These are phyloP conservation scores for Paratilapia polleni DNA, from an alignment of 2,113 vertebrate species.

Conservation along the genomic window DNA sequence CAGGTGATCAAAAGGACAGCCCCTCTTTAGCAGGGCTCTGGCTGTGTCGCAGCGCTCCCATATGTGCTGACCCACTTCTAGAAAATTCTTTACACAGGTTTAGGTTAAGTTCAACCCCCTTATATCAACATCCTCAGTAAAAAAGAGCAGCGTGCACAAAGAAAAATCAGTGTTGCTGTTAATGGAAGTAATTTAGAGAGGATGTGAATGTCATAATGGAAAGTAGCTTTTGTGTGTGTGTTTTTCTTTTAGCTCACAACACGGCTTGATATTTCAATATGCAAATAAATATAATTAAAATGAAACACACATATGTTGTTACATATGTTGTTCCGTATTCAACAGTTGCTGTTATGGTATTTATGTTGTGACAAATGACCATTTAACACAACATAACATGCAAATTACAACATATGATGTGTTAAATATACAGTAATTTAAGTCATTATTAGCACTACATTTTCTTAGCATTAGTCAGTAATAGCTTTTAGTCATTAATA, in stretches of 20 bases:
- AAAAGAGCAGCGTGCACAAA: background rate
- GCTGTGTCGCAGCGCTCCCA: constrained; percentile 34
- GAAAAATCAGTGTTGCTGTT: background rate
- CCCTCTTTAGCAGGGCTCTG: constrained; percentile 6
- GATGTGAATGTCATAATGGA: constrained; percentile 4
- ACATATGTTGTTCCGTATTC: no score
- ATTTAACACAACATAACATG: background rate
- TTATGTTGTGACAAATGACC: background rate
- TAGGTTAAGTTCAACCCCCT: background rate
- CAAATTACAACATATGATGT: background rate
- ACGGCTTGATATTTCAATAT: constrained; percentile 11
- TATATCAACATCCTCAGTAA: background rate
- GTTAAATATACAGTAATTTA: background rate
- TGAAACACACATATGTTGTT: background rate
- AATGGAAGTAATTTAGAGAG: constrained; percentile 1
- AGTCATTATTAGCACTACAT: background rate
- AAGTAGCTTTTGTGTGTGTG: background rate
- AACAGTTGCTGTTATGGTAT: background rate
- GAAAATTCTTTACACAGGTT: constrained; percentile 15
- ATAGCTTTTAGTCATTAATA: background rate
- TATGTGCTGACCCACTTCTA: constrained; percentile 34
- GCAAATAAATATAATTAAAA: constrained; percentile 32
- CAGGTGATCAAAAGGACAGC: constrained; percentile 37
- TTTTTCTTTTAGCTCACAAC: background rate
- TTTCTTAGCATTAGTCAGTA: background rate